Evolutionary conservation across 2,113 vertebrate species (phyloP).

Genomic region (Cochlearius cochlearius): DNA sequence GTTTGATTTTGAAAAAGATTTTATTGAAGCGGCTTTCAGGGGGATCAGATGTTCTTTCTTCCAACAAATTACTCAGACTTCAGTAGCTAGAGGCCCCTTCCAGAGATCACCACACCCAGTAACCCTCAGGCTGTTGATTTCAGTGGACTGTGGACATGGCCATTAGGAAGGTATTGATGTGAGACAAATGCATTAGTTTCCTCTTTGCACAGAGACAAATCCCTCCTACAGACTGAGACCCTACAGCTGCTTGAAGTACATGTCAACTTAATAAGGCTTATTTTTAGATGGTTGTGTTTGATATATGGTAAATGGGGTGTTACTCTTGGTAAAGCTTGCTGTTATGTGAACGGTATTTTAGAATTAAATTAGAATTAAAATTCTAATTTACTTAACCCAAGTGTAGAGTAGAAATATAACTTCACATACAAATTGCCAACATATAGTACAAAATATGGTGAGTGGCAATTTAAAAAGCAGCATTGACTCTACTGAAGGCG

Average conservation of each 20-base stretch:
- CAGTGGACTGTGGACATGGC: neutral
- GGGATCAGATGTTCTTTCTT: neutral
- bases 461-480: neutral
- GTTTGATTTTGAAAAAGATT: neutral
- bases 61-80: neutral
- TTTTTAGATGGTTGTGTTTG: neutral
- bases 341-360: neutral
- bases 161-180: neutral
- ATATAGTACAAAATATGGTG: neutral
- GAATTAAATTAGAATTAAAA: neutral
- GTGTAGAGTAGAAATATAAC: neutral
- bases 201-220: neutral
- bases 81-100: neutral
- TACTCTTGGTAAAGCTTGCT: neutral
- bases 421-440: neutral
- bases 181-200: neutral
- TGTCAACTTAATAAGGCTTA: neutral
- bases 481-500: neutral
- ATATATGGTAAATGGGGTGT: neutral
- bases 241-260: neutral
- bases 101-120: neutral
- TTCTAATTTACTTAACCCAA: neutral
- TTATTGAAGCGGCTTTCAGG: neutral
- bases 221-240: neutral
- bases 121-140: neutral